Evolutionary conservation across 2,797 vertebrate species (phyloP).

Genomic region (Peromyscus nudipes): DNA sequence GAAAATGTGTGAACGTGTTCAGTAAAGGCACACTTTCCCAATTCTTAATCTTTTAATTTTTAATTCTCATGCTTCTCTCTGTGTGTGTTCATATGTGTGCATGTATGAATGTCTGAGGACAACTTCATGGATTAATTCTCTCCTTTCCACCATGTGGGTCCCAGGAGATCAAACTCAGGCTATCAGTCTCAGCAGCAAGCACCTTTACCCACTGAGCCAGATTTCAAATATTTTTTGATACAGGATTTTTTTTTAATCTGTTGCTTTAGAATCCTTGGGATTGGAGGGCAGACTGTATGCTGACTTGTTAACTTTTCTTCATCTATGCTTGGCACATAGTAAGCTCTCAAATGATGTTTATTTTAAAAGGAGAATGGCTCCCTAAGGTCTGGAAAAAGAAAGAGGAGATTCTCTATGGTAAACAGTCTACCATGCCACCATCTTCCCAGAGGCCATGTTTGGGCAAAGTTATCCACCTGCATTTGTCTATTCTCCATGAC

Average conservation of each 20-base stretch:
- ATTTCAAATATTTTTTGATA: conserved; percentile 15
- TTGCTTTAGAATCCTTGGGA: not conserved
- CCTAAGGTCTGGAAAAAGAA: not conserved
- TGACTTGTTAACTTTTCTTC: not conserved
- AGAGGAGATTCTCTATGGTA: not conserved
- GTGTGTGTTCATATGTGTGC: not conserved
- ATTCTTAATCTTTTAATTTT: not conserved
- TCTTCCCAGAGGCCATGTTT: not conserved
- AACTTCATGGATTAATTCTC: not conserved
- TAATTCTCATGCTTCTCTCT: not conserved
- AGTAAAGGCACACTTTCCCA: not conserved
- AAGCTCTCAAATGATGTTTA: not conserved
- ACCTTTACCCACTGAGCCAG: not conserved
- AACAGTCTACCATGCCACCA: not conserved
- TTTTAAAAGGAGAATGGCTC: not conserved
- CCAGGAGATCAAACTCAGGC: not conserved
- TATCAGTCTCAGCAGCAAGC: not conserved
- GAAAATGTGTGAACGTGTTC: not conserved
- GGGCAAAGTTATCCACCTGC: not conserved
- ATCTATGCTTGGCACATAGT: not conserved
- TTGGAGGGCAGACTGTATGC: not conserved
- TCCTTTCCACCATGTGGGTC: not conserved
- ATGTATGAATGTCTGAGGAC: not conserved
- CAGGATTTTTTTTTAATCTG: not conserved
- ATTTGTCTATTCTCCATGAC: conserved; percentile 30